Evolutionary conservation across 2,113 vertebrate genomes (phyloP), one percentile per base, ranked within the genome.

Genomic region (Tympanuchus pallidicinctus): DNA sequence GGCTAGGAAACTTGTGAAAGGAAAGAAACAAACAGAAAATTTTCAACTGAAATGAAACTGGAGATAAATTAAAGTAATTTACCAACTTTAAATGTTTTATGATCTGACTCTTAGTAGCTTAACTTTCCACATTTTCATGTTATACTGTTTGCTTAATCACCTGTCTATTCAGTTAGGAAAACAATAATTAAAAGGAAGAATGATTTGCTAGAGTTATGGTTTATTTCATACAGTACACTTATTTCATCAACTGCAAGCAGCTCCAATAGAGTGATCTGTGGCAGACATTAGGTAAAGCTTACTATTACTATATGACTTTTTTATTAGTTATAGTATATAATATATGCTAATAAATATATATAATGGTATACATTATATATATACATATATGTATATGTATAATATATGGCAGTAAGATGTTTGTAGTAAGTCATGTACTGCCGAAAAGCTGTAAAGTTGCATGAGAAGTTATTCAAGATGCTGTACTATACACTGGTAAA

Each of bases 121-220:
- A 80, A 79, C 78, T 77, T 85, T 43, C 56, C 42, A 42, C 8
- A 69, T 52, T 64, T 65, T 65, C 30, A 66, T 2, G 9, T 18
- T 48, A 8, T 42, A 45, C 40, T 61, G 45, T 50, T 93, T 65
- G 24, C 48, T 66, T 82, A 79, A 86, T 63, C 43, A 69, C 73
- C 69, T 74, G 45, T 56, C 64, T 88, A 61, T 60, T 89, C 75
- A 60, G 72, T 74, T 43, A 91, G 72, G 67, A 80, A 93, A 94
- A 88, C 28, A 36, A 59, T 85, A 74, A 88, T 30, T 65, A 76
- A 95, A 90, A 59, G 34, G 21, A 80, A 85, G 91, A 86, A 45
- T 45, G 34, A 93, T 67, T 60, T 77, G n/a, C 36, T 76, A 69
- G 82, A 93, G 34, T 86, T 80, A 42, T 9, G 27, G 54, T 69